Base-by-base conservation (phyloP, 2,888 invertebrate genomes). In the Colletes collaris region DNA sequence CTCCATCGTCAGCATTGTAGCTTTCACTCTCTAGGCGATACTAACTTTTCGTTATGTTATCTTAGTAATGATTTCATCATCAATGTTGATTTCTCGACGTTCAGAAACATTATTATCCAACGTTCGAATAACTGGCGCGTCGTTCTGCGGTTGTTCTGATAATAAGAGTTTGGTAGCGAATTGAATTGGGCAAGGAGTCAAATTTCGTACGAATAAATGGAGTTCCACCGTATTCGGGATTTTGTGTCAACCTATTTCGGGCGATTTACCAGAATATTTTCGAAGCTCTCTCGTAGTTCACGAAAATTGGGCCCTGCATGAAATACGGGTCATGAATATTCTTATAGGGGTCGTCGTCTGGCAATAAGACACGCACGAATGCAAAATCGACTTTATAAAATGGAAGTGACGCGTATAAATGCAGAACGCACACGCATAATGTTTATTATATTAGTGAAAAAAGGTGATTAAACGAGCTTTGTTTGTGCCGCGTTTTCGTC, bases 311-410 rank as follows among this genome's bases (percentile, higher is more conserved):
- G 8, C 78, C 44, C 10, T 27, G 58, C 11, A 13, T 10, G 46
- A 50, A 46, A 70, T 63, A 63, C 66, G 8, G 72, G 60, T 75
- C 75, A 64, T 75, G 81, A 70, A 81, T 81, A 81, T 81, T 81
- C 55, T 46, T 63, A 58, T 58, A 4, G 35, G 58, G 70, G 74
- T 74, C 65, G 74, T 70, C 65, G 64, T 40, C 40, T 10, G 59
- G 63, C 65, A 74, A 65, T 70, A 78, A 79, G 46, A 71, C 52
- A 44, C 46, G 64, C 52, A 58, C 40, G 50, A 72, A 79, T 69
- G 65, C 49, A 56, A 69, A 79, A 65, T 16, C 56, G 50, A 58
- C 13, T 37, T 44, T 13, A 49, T 13, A 62, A 46, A 72, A 73
- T 59, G 55, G 10, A 3, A 35, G 19, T 11, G 8, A 11, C 50